phyloP scores from a whole-genome alignment of 2,888 invertebrate genomes.

The Drosophila incognita region DNA sequence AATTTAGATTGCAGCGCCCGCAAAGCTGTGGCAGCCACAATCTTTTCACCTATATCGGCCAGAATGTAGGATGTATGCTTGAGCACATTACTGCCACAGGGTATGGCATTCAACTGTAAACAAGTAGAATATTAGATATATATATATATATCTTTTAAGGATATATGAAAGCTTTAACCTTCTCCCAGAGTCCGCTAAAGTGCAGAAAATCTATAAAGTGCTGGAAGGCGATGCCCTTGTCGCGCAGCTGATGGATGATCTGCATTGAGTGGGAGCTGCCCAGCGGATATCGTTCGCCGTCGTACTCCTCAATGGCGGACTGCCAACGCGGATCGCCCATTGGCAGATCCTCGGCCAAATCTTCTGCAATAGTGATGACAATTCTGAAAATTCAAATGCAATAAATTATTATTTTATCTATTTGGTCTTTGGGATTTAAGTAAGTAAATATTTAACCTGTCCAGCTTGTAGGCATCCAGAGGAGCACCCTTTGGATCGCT shows the following conservation, averaged over 20 bases:
- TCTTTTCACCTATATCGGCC: conserved; percentile 92
- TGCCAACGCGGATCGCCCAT: conserved; percentile 92
- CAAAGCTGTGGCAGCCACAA: conserved; percentile 90
- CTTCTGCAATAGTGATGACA: conserved; percentile 89
- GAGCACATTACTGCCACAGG: conserved; percentile 75
- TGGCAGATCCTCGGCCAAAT: conserved; percentile 94
- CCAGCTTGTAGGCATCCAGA: conserved; percentile 77
- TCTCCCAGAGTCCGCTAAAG: conserved; percentile 88
- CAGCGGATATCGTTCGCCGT: conserved; percentile 85
- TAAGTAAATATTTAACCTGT: conserved; percentile 59
- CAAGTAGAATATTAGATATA: neutral
- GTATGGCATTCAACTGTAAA: conserved; percentile 81
- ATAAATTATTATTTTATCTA: neutral
- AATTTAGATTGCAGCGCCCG: conserved; percentile 55
- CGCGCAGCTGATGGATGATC: conserved; percentile 93
- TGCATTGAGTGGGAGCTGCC: conserved; percentile 93
- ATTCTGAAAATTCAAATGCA: conserved; percentile 85
- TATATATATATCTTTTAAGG: neutral
- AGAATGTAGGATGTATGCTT: conserved; percentile 86
- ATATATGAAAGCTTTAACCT: conserved; percentile 72
- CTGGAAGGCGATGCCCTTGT: conserved; percentile 93
- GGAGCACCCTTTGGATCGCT: conserved; percentile 66
- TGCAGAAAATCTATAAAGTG: conserved; percentile 92
- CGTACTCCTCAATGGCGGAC: conserved; percentile 76
- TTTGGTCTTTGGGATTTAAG: neutral